phyloP scores from a whole-genome alignment of 1,140 invertebrate species.

The Orius insidiosus region DNA sequence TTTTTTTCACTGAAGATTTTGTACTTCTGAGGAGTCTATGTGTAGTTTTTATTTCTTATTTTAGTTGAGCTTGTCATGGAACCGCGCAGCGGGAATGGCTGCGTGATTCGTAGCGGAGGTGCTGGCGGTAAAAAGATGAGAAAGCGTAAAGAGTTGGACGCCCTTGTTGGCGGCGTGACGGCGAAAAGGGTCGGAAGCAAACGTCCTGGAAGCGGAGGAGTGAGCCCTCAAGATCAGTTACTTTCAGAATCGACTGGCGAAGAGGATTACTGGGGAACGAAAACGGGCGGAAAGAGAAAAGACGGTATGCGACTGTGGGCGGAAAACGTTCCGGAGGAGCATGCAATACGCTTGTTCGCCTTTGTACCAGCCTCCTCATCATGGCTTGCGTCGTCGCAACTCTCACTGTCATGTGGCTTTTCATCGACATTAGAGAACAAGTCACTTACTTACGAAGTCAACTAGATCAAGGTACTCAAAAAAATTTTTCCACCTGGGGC shows the following conservation, averaged over 20 bases:
- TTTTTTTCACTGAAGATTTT: too few relatives aligned
- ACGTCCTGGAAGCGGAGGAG: conserved; percentile 23
- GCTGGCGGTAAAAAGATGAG: conserved; percentile 34
- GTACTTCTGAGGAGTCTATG: too few relatives aligned
- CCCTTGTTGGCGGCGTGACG: conserved; percentile 23
- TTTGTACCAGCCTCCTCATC: conserved; percentile 39
- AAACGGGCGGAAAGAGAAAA: conserved; percentile 27
- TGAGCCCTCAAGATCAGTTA: conserved; percentile 27
- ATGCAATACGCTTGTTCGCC: conserved; percentile 33
- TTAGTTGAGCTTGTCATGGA: too few relatives aligned
- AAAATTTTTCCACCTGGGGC: not conserved
- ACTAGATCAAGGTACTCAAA: conserved; percentile 41
- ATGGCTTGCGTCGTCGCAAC: conserved; percentile 44
- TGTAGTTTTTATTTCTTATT: too few relatives aligned
- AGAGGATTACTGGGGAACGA: conserved; percentile 31
- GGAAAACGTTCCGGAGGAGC: conserved; percentile 23
- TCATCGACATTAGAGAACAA: conserved; percentile 47
- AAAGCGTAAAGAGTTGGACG: conserved; percentile 35
- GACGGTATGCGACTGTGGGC: conserved; percentile 23
- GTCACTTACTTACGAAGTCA: conserved; percentile 41
- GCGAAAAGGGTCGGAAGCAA: conserved; percentile 18
- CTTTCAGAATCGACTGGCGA: conserved; percentile 29
- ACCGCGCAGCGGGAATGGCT: too few relatives aligned
- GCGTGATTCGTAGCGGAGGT: conserved; percentile 3
- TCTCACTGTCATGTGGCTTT: conserved; percentile 45